A percentile compares a stretch with the other conserved stretches of the same genome.
phyloP scores from a whole-genome alignment of 2,888 invertebrate species.

The Zhuqinia jingwanae region DNA sequence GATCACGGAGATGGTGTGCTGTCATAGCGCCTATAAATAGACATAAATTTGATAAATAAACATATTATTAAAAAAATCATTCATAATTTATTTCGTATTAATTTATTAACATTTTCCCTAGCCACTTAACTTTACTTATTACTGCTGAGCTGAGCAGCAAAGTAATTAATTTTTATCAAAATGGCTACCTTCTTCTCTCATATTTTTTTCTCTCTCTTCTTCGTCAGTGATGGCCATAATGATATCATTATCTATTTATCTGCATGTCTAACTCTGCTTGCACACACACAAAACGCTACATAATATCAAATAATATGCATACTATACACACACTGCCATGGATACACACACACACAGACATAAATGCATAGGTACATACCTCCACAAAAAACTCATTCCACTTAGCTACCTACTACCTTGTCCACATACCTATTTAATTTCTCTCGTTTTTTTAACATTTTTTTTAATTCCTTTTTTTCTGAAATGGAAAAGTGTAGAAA shows the following conservation, averaged over 20 bases:
- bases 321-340: not conserved
- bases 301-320: not conserved
- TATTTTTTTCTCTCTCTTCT: not conserved
- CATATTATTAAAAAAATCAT: not conserved
- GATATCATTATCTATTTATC: constrained; percentile 71
- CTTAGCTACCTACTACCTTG: not conserved
- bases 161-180: constrained; percentile 64
- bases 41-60: constrained; percentile 15
- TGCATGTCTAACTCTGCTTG: constrained; percentile 54
- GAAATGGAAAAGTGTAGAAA: constrained; percentile 5
- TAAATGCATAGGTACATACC: no score
- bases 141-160: constrained; percentile 19
- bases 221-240: constrained; percentile 62
- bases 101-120: not conserved
- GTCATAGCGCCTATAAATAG: constrained; percentile 77
- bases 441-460: not conserved
- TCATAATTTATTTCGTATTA: not conserved
- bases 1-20: constrained; percentile 79
- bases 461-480: no score
- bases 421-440: not conserved
- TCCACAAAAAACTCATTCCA: not conserved
- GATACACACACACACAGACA: not conserved
- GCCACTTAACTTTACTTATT: not conserved
- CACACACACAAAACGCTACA: constrained; percentile 30
- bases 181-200: constrained; percentile 52